Evolutionary conservation across 2,888 invertebrate genomes (phyloP), one percentile per base, ranked within the genome.

Genomic region (Cetonia aurata): DNA sequence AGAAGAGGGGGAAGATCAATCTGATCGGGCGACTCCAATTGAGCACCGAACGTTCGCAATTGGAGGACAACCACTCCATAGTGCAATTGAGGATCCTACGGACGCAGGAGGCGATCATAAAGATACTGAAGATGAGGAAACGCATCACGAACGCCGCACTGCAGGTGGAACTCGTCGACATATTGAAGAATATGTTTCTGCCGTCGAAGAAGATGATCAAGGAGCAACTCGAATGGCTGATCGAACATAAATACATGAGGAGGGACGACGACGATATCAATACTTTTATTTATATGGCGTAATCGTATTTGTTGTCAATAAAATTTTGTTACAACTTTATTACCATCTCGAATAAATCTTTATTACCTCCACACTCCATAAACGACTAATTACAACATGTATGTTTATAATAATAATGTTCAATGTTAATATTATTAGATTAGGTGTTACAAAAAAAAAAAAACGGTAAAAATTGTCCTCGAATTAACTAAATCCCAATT

Each of bases 171-270:
- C 88, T 99, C 71, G 94, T 99, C 15, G 99, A 99, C 86, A 98
- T 99, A 82, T 87, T 99, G 79, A 98, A 98, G 86, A 98, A 98
- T 83, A 98, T 99, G 98, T 99, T 99, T 89, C 87, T 99, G 81
- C 99, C 99, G 31, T 96, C 97, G 74, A 98, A 98, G 86, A 98
- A 99, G 86, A 96, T 99, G 94, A 99, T 99, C 79, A 99, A 99
- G 86, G 99, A 99, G 86, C 99, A 99, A 86, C 90, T 99, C 66
- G 99, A 99, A 85, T 99, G 99, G 99, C 91, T 99, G 53, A 99
- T 99, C 75, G 99, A 99, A 86, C 96, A 99, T 85, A 97, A 97
- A 85, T 99, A 98, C 85, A 98, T 99, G 93, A 89, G 91, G 73
- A 89, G 99, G 77, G 98, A 98, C 83, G 98, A 98, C 80, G 95